Conservation (phyloP, 2,797 vertebrate genomes). For the Smutsia temminckii region DNA sequence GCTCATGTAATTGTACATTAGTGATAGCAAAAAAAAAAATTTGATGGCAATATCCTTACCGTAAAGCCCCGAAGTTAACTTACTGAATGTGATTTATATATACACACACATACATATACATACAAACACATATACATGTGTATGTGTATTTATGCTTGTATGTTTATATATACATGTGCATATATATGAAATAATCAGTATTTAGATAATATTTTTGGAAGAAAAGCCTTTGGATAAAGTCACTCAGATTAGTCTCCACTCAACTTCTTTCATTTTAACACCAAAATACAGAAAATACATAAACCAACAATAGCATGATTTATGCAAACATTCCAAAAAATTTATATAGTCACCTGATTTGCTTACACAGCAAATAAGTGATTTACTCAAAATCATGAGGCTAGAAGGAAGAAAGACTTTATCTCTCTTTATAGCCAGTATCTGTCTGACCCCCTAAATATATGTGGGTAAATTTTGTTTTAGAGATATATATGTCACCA, state of each 20-base stretch:
- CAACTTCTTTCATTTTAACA: not conserved
- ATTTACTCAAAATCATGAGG: not conserved
- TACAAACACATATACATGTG: not conserved
- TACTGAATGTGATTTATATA: not conserved
- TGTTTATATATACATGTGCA: not conserved
- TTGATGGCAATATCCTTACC: not conserved
- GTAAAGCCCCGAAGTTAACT: not conserved
- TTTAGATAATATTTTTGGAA: conserved; percentile 14
- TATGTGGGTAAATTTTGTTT: not conserved
- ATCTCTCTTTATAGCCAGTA: not conserved
- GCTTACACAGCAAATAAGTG: not conserved
- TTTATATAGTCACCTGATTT: not conserved
- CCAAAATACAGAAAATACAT: conserved; percentile 6
- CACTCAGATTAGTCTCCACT: not conserved
- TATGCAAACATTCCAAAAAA: not conserved
- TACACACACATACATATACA: not conserved
- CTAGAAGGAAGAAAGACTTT: not conserved
- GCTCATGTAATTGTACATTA: too few relatives aligned
- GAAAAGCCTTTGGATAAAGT: not conserved
- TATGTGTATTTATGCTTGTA: not conserved
- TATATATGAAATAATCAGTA: not conserved
- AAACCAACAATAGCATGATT: not conserved
- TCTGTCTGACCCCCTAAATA: not conserved
- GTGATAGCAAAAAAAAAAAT: not conserved
- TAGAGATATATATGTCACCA: not conserved